Conservation (phyloP, 2,888 invertebrate genomes). For the Tholera decimalis region DNA sequence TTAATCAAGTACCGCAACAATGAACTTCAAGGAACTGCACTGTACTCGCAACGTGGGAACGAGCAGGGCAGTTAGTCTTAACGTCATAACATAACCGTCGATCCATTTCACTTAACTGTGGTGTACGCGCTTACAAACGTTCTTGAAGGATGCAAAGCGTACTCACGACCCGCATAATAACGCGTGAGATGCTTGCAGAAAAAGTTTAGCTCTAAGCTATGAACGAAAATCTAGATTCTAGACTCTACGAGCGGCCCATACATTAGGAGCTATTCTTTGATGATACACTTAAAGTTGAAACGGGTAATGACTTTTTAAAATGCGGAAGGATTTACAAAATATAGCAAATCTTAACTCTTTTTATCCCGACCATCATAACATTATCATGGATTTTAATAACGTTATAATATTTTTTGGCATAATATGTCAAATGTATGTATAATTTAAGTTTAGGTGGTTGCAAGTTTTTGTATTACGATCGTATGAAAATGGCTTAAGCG, state of each 20-base stretch:
- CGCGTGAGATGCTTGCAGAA: constrained; percentile 85
- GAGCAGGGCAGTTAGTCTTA: constrained; percentile 73
- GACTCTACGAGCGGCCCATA: constrained; percentile 68
- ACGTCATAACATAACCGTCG: constrained; percentile 85
- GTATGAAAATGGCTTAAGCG: too few species aligned
- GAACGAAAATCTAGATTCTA: constrained; percentile 71
- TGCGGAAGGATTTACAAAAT: constrained; percentile 22
- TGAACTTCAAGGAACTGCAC: constrained; percentile 72
- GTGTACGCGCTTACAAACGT: constrained; percentile 86
- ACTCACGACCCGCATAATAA: constrained; percentile 85
- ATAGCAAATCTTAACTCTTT: not conserved
- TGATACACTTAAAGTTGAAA: constrained; percentile 67
- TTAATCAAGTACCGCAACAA: constrained; percentile 69
- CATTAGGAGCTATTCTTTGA: constrained; percentile 70
- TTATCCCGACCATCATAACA: not conserved
- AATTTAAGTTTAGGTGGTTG: too few species aligned
- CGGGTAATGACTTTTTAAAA: constrained; percentile 51
- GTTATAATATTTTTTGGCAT: not conserved
- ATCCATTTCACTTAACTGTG: constrained; percentile 86
- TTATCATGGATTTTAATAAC: not conserved
- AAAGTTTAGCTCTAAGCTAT: constrained; percentile 68
- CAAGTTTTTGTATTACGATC: too few species aligned
- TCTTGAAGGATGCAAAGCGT: constrained; percentile 90
- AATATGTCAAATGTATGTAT: too few species aligned
- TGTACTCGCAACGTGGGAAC: constrained; percentile 77